A percentile compares a stretch with the other conserved stretches of the same genome.
phyloP scores from a whole-genome alignment of 2,888 invertebrate species.

The Tipula helvola region DNA sequence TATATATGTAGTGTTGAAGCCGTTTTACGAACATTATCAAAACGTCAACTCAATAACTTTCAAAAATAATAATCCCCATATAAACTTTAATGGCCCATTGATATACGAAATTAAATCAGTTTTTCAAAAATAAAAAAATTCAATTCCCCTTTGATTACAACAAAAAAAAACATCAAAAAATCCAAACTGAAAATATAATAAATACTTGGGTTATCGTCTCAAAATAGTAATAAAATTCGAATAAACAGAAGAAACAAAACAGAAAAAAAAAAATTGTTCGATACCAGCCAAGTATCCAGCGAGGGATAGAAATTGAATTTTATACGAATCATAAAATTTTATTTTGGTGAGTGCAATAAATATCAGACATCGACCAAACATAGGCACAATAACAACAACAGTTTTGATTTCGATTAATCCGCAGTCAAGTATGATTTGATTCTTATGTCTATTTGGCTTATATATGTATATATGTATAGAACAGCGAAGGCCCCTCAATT shows the following conservation, averaged over 20 bases:
- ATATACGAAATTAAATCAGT: not conserved
- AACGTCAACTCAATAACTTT: not conserved
- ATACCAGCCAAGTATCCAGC: not conserved
- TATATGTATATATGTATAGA: not conserved
- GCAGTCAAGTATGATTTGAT: not conserved
- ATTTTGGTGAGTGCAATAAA: not conserved
- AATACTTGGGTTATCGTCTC: not conserved
- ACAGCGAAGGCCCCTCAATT: too few relatives aligned
- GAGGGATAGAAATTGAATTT: constrained; percentile 4
- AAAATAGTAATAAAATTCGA: not conserved
- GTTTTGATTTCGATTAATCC: not conserved
- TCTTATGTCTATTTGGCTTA: not conserved
- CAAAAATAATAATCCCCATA: not conserved
- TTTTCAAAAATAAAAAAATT: not conserved
- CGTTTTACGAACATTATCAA: not conserved
- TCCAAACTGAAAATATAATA: not conserved
- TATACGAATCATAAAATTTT: not conserved
- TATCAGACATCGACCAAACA: not conserved
- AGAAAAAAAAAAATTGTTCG: not conserved
- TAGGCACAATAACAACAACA: not conserved
- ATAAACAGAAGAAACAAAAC: not conserved
- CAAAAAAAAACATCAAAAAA: not conserved
- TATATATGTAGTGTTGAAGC: not conserved
- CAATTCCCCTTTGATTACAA: not conserved
- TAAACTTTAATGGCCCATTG: not conserved